Evolutionary conservation across 37 sponge, comb jelly and placozoan species (phyloP), one percentile per base, ranked within the genome.

Genomic region (Tethya wilhelma): DNA sequence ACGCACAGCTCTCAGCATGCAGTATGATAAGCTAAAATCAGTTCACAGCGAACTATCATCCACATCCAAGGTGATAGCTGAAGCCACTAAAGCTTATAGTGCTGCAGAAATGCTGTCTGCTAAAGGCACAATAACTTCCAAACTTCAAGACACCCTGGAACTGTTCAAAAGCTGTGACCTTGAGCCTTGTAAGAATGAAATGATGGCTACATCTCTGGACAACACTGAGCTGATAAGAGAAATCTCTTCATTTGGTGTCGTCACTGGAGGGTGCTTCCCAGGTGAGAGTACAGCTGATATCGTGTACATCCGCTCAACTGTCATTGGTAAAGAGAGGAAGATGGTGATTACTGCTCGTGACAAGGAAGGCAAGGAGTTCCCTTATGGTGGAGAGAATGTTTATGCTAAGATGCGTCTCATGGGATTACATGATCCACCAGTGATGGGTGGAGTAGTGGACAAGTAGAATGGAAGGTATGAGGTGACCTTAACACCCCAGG

Each of bases 51-150:
- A 77, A 3, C 4, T 69, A 20, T 29, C 44, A 2, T 2, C 67
- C 25, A 55, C 60, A 1, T 59, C 19, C 30, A 9, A 28, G 20
- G 38, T 14, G 2, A 40, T 81, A 5, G 39, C 23, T 8, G 64
- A 28, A 0, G 59, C 63, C 12, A 28, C 64, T 33, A 31, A 71
- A 38, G 9, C 36, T 6, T 62, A 71, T 38, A 62, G 64, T 1
- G 64, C 82, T 40, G 72, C 71, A 7, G 71, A 81, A 69, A 58
- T 69, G 73, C 46, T 81, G 25, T 81, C 82, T 6, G 36, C 73
- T 1, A 81, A 81, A 38, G 25, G 34, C 2, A 46, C 45, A 30
- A 71, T 81, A 38, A 32, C 63, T 40, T 32, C 31, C 22, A 71
- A 53, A 32, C 29, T 81, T 20, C 37, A 70, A 44, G 45, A 81